Base-by-base conservation (phyloP, 2,888 invertebrate species). In the Agrypnus murinus region DNA sequence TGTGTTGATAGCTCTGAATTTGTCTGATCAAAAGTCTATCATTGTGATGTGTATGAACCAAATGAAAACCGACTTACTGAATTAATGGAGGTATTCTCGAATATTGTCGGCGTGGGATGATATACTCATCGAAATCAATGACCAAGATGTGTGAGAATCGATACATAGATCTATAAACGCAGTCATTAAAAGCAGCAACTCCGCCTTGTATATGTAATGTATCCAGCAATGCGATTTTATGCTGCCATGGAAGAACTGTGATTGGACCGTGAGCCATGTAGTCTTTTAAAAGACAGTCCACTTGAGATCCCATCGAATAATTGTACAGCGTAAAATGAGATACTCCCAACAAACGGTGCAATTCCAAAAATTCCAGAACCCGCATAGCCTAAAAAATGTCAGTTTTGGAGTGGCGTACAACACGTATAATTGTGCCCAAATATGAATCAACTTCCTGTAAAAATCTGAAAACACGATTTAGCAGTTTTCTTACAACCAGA, bases 191-290 rank as follows among this genome's bases (percentile, higher is more conserved):
- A 7, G 96, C 95, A 0, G 96, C 96, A 84, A 97, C 97, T 72
- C 95, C 89, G 3, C 96, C 96, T 84, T 97, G 96, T 0, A 96
- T 97, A 73, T 97, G 92, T 73, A 97, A 97, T 86, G 97, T 96
- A 81, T 93, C 92, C 84, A 95, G 95, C 0, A 96, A 96, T 31
- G 92, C 88, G 88, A 95, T 93, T 72, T 95, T 93, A 77, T 96
- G 89, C 82, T 94, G 92, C 97, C 95, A 95, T 1, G 93, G 93
- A 77, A 95, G 86, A 74, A 95, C 83, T 0, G 92, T 92, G 66
- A 94, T 90, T 8, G 92, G 82, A 1, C 93, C 93, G 76, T 88
- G 76, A 8, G 79, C 77, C 10, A 82, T 81, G 75, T 86, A 86
- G 71, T 85, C 80, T 64, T 78, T 71, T 43, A 96, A 87, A 19